Conservation (phyloP, 2,888 invertebrate species). For the Acanthosepion esculentum region DNA sequence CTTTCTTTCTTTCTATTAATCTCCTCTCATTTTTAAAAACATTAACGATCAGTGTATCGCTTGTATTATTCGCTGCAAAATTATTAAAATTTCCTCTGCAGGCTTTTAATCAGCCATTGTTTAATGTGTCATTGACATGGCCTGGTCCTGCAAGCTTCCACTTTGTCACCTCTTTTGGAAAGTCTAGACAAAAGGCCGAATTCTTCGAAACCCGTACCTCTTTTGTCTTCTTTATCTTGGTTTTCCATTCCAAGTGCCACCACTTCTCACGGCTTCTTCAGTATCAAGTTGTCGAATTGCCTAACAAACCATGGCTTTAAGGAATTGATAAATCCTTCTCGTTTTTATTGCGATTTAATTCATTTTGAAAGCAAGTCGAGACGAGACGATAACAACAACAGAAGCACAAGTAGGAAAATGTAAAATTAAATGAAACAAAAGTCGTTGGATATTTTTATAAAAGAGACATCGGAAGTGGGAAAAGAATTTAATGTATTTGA, state of each 20-base stretch:
- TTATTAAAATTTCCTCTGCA: neutral
- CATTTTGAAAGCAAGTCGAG: neutral
- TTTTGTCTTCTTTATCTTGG: neutral
- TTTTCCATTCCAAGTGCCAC: neutral
- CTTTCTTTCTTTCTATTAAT: neutral
- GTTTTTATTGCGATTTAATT: neutral
- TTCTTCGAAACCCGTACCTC: neutral
- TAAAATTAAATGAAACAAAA: too few species aligned
- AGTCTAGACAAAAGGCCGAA: neutral
- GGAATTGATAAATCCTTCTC: neutral
- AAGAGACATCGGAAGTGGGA: too few species aligned
- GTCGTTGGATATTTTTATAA: too few species aligned
- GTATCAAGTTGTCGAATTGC: neutral
- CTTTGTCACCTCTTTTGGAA: slow-evolving; percentile 10
- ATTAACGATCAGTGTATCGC: neutral
- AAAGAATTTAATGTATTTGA: too few species aligned
- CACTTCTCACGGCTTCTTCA: neutral
- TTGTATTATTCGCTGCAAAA: neutral
- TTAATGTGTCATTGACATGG: slow-evolving; percentile 4
- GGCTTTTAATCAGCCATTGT: slow-evolving; percentile 2
- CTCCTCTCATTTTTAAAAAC: neutral
- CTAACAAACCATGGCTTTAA: neutral
- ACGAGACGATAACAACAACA: too few species aligned
- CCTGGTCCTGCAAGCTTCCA: neutral
- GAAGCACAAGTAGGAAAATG: too few species aligned